A percentile compares a stretch with the other conserved stretches of the same genome.
Evolutionary conservation across 2,797 vertebrate species (phyloP).

Genomic region (Salmo trutta): DNA sequence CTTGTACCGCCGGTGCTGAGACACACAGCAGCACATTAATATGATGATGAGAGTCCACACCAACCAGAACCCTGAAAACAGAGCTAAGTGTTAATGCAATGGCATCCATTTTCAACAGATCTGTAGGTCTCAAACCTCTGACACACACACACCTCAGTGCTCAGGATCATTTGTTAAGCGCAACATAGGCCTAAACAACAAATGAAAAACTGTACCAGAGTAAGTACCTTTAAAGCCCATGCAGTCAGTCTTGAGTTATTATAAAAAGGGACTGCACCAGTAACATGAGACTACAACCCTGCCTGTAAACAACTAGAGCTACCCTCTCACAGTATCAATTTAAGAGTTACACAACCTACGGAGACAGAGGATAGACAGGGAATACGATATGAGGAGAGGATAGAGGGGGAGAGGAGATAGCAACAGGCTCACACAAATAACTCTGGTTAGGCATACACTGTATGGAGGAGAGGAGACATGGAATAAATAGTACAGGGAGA

Average conservation of each 20-base stretch:
- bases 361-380: background rate
- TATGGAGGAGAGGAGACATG: background rate
- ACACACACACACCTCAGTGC: background rate
- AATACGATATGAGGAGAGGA: background rate
- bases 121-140: background rate
- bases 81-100: background rate
- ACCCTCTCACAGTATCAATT: background rate
- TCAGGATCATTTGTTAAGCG: background rate
- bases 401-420: background rate
- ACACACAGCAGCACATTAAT: slow-evolving; percentile 90
- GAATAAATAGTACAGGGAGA: too few relatives aligned
- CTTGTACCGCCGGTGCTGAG: slow-evolving; percentile 91
- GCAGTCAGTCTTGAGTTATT: background rate
- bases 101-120: background rate
- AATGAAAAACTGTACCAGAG: background rate
- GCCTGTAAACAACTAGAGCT: slow-evolving; percentile 24
- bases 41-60: slow-evolving; percentile 93
- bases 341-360: background rate
- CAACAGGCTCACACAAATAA: slow-evolving; percentile 91
- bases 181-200: background rate
- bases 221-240: background rate
- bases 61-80: slow-evolving; percentile 90
- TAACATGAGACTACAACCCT: slow-evolving; percentile 16
- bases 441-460: slow-evolving; percentile 83
- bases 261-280: slow-evolving; percentile 2